A percentile compares a stretch with the other conserved stretches of the same genome.
These are phyloP conservation scores for Xestia sexstrigata DNA, from an alignment of 2,888 invertebrate species.

Conservation along the genomic window DNA sequence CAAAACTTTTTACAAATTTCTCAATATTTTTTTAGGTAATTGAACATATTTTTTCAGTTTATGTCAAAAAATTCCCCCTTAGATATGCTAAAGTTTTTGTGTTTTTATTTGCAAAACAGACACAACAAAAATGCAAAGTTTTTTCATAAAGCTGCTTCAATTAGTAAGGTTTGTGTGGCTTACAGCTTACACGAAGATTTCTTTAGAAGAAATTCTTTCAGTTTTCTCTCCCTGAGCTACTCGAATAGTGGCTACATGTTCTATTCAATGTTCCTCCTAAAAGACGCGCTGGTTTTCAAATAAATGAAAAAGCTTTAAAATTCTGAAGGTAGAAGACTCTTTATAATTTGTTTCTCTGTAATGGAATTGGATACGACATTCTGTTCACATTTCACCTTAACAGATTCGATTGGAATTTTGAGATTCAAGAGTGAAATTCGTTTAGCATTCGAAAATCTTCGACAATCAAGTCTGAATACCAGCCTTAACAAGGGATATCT, in stretches of 20 bases:
- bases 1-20: not conserved
- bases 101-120: too few relatives aligned
- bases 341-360: constrained; percentile 5
- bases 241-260: constrained; percentile 14
- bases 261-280: constrained; percentile 14
- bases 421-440: not conserved
- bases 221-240: not conserved
- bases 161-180: constrained; percentile 9
- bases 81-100: too few relatives aligned
- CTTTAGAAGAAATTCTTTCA: constrained; percentile 10
- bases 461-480: not conserved
- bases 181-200: constrained; percentile 11
- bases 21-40: not conserved
- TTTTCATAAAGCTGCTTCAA: not conserved
- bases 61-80: not conserved
- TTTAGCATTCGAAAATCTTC: not conserved
- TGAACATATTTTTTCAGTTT: not conserved
- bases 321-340: constrained; percentile 8
- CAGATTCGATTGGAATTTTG: not conserved
- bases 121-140: too few relatives aligned
- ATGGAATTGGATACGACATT: not conserved
- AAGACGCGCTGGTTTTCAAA: constrained; percentile 15
- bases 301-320: constrained; percentile 29
- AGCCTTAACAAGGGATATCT: not conserved
- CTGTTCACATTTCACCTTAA: not conserved